These are phyloP conservation scores for Gallinago undulata DNA, from an alignment of 2,113 vertebrate species.

Conservation along the genomic window DNA sequence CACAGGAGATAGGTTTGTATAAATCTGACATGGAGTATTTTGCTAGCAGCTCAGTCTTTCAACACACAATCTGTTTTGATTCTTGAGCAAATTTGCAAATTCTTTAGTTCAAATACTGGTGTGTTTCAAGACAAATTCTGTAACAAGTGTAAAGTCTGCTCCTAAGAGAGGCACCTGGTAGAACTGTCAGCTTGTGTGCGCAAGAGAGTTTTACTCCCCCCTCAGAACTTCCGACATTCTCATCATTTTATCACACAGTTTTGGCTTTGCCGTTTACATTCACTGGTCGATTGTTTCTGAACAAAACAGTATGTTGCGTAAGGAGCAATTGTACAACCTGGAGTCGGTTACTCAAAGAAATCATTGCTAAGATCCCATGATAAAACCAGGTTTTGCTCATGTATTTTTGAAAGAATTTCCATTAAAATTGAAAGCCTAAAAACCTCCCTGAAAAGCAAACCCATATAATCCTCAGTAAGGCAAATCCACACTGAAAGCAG, in stretches of 20 bases:
- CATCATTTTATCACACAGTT: not conserved
- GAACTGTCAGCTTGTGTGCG: not conserved
- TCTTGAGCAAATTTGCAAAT: constrained; percentile 61
- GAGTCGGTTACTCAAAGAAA: constrained; percentile 3
- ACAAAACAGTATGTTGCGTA: not conserved
- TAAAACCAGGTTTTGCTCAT: not conserved
- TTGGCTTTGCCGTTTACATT: not conserved
- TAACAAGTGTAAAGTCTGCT: not conserved
- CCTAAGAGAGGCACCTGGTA: not conserved
- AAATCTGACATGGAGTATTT: constrained; percentile 84
- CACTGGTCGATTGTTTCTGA: not conserved
- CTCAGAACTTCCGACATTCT: not conserved
- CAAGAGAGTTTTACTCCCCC: not conserved
- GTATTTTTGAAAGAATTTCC: not conserved
- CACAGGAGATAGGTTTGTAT: constrained; percentile 81
- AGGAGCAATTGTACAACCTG: not conserved
- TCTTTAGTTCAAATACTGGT: constrained; percentile 4
- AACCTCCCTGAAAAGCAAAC: not conserved
- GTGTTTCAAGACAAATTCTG: constrained; percentile 21
- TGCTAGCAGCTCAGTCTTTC: constrained; percentile 75
- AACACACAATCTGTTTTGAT: constrained; percentile 68
- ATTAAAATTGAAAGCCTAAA: not conserved
- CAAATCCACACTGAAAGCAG: not conserved
- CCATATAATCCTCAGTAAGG: not conserved
- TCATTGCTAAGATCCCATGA: not conserved